These are phyloP conservation scores for Motacilla alba DNA, from an alignment of 2,113 vertebrate genomes.

Conservation along the genomic window DNA sequence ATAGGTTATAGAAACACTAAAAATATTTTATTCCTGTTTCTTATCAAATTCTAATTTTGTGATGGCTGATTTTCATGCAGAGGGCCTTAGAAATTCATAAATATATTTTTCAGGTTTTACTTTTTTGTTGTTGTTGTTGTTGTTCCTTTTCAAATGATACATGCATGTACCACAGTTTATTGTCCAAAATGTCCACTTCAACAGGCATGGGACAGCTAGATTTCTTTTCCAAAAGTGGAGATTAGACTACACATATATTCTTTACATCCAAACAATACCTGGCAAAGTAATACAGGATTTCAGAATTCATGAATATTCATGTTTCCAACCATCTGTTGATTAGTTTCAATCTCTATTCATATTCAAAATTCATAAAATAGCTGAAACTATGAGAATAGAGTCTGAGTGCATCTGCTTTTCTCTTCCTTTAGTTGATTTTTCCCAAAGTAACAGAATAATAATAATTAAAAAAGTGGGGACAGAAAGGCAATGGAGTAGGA, in stretches of 20 bases:
- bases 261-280: constrained; percentile 2
- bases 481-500: background rate
- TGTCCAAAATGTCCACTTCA: background rate
- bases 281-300: background rate
- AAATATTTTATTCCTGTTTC: background rate
- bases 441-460: background rate
- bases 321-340: constrained; percentile 35
- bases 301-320: constrained; percentile 27
- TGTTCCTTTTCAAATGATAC: background rate
- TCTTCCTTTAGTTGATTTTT: background rate
- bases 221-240: background rate
- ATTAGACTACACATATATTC: background rate
- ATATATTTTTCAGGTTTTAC: background rate
- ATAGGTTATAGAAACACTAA: background rate
- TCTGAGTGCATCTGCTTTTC: background rate
- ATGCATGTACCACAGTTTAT: background rate
- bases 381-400: background rate
- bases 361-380: background rate
- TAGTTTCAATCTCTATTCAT: background rate
- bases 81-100: background rate
- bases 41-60: background rate
- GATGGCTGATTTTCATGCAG: background rate
- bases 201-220: background rate
- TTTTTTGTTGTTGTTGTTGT: background rate
- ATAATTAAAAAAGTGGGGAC: background rate